Evolutionary conservation across 2,888 invertebrate species (phyloP).

Genomic region (Cerastoderma edule): DNA sequence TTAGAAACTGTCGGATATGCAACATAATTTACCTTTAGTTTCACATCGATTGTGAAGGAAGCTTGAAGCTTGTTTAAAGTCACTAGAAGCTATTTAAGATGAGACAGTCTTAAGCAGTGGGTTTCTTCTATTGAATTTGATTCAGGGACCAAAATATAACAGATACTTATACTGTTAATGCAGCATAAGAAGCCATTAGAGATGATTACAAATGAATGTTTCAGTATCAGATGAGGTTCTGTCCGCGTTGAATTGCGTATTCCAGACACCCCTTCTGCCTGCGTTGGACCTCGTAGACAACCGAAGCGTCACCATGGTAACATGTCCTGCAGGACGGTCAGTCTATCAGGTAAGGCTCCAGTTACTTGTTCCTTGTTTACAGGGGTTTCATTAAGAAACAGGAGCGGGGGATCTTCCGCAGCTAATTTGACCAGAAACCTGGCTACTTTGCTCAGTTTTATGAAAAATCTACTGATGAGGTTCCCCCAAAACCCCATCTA

Average conservation of each 20-base stretch:
- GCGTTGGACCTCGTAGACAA: slow-evolving; percentile 79
- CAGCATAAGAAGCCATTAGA: neutral
- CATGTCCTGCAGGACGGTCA: slow-evolving; percentile 70
- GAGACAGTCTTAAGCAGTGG: neutral
- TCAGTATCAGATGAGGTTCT: slow-evolving; percentile 73
- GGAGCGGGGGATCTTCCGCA: too few species aligned
- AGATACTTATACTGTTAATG: neutral
- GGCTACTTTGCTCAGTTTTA: too few species aligned
- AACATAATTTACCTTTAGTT: too few species aligned
- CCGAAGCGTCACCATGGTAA: slow-evolving; percentile 66
- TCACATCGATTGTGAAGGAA: too few species aligned
- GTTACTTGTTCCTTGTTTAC: too few species aligned
- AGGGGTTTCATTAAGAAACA: too few species aligned
- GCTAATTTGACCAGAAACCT: too few species aligned
- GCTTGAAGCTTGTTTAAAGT: too few species aligned
- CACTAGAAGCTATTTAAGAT: neutral
- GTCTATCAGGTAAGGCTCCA: slow-evolving; percentile 79
- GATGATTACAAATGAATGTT: slow-evolving; percentile 29
- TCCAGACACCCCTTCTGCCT: slow-evolving; percentile 73
- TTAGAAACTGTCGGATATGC: too few species aligned
- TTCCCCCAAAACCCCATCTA: too few species aligned
- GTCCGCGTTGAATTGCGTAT: slow-evolving; percentile 75
- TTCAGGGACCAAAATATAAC: neutral
- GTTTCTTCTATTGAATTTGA: neutral
- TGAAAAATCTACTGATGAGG: too few species aligned